Percentiles rank a stretch among this genome's conserved stretches.
Conservation (phyloP, 2,113 vertebrate species). For the Nesoenas mayeri region DNA sequence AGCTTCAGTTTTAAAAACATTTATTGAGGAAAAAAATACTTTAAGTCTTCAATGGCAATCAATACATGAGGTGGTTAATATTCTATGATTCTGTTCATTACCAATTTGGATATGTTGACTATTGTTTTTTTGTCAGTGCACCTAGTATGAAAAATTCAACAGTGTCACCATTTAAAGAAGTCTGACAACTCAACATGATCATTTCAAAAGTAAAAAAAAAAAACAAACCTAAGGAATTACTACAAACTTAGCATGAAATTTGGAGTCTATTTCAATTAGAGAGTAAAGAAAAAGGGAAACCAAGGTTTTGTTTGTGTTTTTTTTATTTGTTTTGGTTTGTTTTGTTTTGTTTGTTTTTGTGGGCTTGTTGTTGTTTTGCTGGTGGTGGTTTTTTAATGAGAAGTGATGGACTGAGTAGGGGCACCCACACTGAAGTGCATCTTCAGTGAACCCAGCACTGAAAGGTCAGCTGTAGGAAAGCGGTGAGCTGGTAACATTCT, state of each 20-base stretch:
- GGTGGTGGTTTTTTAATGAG: not conserved
- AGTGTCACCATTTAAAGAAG: not conserved
- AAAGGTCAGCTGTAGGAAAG: not conserved
- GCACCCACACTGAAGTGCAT: not conserved
- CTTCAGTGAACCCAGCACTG: not conserved
- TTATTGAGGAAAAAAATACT: not conserved
- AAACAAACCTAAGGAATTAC: not conserved
- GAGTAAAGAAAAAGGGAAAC: not conserved
- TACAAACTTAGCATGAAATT: not conserved
- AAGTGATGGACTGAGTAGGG: not conserved
- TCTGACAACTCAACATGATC: not conserved
- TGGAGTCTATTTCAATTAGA: not conserved
- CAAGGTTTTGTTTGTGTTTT: not conserved
- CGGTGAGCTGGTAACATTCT: not conserved
- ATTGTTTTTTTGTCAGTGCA: not conserved
- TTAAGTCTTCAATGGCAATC: not conserved
- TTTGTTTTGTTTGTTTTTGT: too few relatives aligned
- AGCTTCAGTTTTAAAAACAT: not conserved
- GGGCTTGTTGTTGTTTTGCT: too few relatives aligned
- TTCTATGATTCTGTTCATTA: not conserved
- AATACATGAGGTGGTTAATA: not conserved
- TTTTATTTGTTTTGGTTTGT: too few relatives aligned
- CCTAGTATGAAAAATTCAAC: not conserved
- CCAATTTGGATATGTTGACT: not conserved
- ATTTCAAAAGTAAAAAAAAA: not conserved